A percentile compares a stretch with the other conserved stretches of the same genome.
Evolutionary conservation across 2,888 invertebrate genomes (phyloP).

Genomic region (Andrena marginata): DNA sequence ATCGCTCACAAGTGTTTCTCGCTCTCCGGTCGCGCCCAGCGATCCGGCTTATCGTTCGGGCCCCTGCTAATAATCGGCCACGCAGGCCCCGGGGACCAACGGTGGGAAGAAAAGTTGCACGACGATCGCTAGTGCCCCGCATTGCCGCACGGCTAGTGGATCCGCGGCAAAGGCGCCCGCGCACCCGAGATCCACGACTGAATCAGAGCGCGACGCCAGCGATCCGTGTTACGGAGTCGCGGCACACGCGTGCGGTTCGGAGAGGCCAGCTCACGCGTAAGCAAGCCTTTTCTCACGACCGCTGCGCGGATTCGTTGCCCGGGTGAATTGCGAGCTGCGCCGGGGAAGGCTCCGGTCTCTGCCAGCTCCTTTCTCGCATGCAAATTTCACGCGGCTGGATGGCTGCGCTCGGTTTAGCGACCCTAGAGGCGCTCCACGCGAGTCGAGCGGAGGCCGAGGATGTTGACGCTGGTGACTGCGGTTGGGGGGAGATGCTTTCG

Average conservation of each 20-base stretch:
- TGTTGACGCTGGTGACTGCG: neutral
- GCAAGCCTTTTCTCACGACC: slow-evolving; percentile 15
- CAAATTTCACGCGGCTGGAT: neutral
- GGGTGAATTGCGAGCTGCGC: neutral
- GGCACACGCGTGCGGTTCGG: slow-evolving; percentile 55
- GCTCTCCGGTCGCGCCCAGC: slow-evolving; percentile 39
- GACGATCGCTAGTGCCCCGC: no score
- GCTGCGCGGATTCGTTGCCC: neutral
- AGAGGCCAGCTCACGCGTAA: slow-evolving; percentile 25
- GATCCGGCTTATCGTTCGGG: slow-evolving; percentile 3
- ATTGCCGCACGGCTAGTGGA: neutral
- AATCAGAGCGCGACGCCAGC: slow-evolving; percentile 65
- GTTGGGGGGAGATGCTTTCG: no score
- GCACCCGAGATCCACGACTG: slow-evolving; percentile 26
- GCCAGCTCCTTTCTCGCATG: neutral
- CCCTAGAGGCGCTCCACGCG: neutral
- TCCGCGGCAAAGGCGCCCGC: slow-evolving; percentile 34
- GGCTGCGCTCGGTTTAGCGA: no score
- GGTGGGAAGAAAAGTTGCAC: neutral
- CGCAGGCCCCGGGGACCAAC: neutral
- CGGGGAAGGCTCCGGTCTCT: no score
- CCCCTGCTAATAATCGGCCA: slow-evolving; percentile 24
- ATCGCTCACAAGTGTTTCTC: slow-evolving; percentile 46
- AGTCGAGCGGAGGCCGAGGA: neutral
- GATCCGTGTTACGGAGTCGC: slow-evolving; percentile 20